Base-by-base conservation (phyloP, 2,888 invertebrate genomes). In the Laothoe populi region DNA sequence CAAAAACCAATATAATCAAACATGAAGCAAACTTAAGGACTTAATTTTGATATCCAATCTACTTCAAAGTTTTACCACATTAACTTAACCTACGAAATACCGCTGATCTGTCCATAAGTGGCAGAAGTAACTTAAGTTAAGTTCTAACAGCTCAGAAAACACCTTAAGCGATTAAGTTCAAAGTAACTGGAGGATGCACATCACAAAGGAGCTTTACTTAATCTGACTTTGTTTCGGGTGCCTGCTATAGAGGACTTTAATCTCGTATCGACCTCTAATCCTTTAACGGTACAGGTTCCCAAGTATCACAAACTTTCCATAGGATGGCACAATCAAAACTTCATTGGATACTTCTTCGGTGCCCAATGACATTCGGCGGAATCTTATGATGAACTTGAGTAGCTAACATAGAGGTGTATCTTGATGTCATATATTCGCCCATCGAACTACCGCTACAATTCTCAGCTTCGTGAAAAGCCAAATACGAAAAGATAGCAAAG, bases 131-230 rank as follows among this genome's bases (percentile, higher is more conserved):
- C 40, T 42, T 53, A 53, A 61, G 40, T 61, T 5, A 53, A 44
- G 46, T 60, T 60, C 24, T 42, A 49, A 31, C 60, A 60, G 60
- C 24, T 49, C 60, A 61, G 49, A 61, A 61, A 48, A 58, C 48
- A 63, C 63, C 66, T 68, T 66, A 64, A 61, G 63, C 65, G 69
- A 73, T 77, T 74, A 74, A 71, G 46, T 62, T 62, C 46, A 48
- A 61, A 62, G 62, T 62, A 62, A 67, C 65, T n/a, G 40, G 38
- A 46, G 73, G 68, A 72, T 77, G 77, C 71, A 75, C 73, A 74
- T 65, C 71, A 79, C 76, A 82, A 83, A 87, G 80, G 81, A 77
- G 82, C 82, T 84, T 83, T 79, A 78, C 78, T 78, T 83, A 84
- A 84, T 82, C 82, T 75, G 77, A 74, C 76, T 82, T 78, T 74